Base-by-base conservation (phyloP, 2,113 vertebrate genomes). In the Prochilodus magdalenae region DNA sequence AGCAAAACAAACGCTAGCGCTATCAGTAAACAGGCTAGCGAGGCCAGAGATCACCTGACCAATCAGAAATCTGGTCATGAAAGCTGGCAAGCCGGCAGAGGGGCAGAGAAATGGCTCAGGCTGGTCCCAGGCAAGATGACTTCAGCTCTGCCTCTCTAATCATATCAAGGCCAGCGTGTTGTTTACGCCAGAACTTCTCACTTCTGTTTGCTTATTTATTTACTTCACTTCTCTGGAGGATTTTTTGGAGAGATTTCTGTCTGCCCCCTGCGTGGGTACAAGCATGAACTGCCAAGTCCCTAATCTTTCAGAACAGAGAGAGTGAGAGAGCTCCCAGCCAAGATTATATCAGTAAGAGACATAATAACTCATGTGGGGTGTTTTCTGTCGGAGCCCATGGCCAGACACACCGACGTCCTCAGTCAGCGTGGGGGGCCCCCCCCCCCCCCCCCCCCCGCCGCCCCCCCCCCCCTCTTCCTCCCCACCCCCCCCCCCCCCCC, bases 231-330 rank as follows among this genome's bases (percentile, higher is more conserved):
- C 55, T 53, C 33, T 44, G 66, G 57, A 60, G 24, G 71, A 53
- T 26, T 49, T 67, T 70, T 70, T 70, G 75, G 57, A 75, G 20
- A 76, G 79, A 71, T 69, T 76, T 70, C 44, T 30, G 33, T 60
- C 57, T 60, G 33, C 57, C 36, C 33, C n/a, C 40, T 18, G n/a
- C 6, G 57, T 27, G 27, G 60, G 24, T 53, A 71, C 47, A 51
- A 36, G 8, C 44, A 67, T 13, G n/a, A 59, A 59, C 75, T 79
- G 85, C 80, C 66, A 55, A 79, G 79, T 76, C 36, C 73, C 40
- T 67, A 84, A 86, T 77, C 79, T 55, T 83, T 79, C 79, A 77
- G 69, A 60, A 75, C 82, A 78, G 51, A 86, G 73, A 36, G 57
- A 12, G 65, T 40, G 57, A 27, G 59, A 69, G 66, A 72, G 73